Conservation (phyloP, 2,797 vertebrate genomes). For the Menidia menidia region DNA sequence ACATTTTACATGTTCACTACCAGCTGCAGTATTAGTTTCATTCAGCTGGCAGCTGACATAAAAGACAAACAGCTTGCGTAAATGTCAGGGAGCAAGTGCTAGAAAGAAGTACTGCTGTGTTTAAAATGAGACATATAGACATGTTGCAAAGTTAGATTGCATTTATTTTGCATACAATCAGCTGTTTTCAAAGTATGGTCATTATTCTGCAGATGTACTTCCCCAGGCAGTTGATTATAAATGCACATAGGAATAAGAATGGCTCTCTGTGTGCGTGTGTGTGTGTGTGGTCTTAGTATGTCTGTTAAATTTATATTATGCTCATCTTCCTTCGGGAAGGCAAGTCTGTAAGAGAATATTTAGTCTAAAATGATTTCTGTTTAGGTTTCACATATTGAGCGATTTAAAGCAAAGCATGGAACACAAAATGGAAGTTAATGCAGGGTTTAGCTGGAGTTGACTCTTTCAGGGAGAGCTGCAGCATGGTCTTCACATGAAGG, state of each 20-base stretch:
- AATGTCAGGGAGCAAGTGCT: no score
- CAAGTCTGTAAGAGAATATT: constrained; percentile 8
- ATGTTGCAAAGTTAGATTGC: constrained; percentile 37
- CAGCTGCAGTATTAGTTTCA: no score
- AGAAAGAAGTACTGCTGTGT: not conserved
- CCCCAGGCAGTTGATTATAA: constrained; percentile 59
- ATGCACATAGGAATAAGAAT: constrained; percentile 50
- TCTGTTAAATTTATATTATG: constrained; percentile 33
- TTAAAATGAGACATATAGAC: constrained; percentile 35
- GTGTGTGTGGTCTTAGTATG: not conserved
- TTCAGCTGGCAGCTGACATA: no score
- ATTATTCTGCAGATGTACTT: constrained; percentile 65
- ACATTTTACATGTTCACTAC: no score
- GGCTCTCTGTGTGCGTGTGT: constrained; percentile 1
- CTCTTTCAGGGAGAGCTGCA: constrained; percentile 18
- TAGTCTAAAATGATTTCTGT: constrained; percentile 31
- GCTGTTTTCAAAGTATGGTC: constrained; percentile 45
- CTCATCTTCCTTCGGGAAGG: not conserved
- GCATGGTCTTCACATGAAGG: constrained; percentile 30
- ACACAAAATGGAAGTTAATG: no score
- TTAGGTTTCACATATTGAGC: constrained; percentile 19
- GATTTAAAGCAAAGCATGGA: no score
- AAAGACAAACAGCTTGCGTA: no score
- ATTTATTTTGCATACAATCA: constrained; percentile 54
- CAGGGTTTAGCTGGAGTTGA: constrained; percentile 24